phyloP scores from a whole-genome alignment of 2,797 vertebrate genomes.

The Loriculus beryllinus region DNA sequence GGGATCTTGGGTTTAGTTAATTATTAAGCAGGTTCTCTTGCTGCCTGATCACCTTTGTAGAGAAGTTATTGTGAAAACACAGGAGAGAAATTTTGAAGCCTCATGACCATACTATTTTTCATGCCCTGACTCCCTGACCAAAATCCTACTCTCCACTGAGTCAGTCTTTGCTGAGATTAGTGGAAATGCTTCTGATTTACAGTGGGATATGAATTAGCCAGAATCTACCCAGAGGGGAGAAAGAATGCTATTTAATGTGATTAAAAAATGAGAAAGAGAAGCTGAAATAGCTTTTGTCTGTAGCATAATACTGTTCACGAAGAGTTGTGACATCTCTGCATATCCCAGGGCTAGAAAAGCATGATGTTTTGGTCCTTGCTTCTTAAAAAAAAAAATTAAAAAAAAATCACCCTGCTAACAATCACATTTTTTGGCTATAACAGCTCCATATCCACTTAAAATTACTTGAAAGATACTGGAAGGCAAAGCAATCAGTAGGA shows the following conservation, averaged over 20 bases:
- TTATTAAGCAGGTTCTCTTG: not conserved
- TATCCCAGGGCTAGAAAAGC: not conserved
- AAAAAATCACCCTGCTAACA: not conserved
- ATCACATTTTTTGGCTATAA: not conserved
- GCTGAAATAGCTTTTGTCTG: conserved; percentile 22
- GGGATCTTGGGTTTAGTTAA: not conserved
- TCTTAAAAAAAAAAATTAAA: not conserved
- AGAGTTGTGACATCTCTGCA: not conserved
- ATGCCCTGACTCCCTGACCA: not conserved
- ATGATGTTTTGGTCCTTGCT: not conserved
- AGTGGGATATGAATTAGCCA: not conserved
- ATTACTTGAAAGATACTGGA: not conserved
- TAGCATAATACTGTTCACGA: not conserved
- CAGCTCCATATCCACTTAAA: not conserved
- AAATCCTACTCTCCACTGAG: not conserved
- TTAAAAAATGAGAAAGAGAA: conserved; percentile 28
- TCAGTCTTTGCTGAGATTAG: conserved; percentile 11
- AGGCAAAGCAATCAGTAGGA: not conserved
- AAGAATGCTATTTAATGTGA: not conserved
- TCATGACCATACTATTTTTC: not conserved
- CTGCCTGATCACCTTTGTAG: not conserved
- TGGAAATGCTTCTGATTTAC: conserved; percentile 28
- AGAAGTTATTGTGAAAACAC: not conserved
- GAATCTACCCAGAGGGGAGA: not conserved
- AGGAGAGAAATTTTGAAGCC: not conserved